Base-by-base conservation (phyloP, 2,797 vertebrate genomes). In the Notolabrus celidotus region DNA sequence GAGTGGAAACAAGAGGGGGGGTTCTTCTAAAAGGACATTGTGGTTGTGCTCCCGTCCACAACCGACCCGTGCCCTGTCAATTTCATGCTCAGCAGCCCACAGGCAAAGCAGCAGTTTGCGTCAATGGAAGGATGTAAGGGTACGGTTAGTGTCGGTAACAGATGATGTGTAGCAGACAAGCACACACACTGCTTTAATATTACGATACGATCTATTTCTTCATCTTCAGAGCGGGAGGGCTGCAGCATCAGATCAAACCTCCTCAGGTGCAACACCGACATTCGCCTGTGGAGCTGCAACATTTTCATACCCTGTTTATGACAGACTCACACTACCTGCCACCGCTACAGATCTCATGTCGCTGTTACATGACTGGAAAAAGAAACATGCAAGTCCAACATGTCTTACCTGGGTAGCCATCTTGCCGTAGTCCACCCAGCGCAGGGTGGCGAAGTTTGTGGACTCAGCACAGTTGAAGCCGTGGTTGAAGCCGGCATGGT, bases 391-490 rank as follows among this genome's bases (percentile, higher is more conserved):
- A 6, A 10, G 11, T 14, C 15, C 5, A 11, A 38, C 16, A 19
- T 7, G 2, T 53, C 94, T 86, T 80, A 98, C 98, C 90, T 96
- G 96, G 0, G 96, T 96, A 17, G 97, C 97, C 94, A 98, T 98
- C 81, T 99, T 99, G 34, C 98, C 98, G 0, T 99, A 99, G 79
- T 99, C 97, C 0, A 99, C 95, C 98, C 98, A 99, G 45, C 97
- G 95, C 66, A 99, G 88, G 0, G 97, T 99, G 74, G 98, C 98
- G 0, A 99, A 99, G 90, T 99, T 99, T 61, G 98, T 99, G 15
- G 98, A 99, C 74, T 99, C 98, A 0, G 98, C 97, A 0, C 98
- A 99, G 93, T 99, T 99, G 95, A 99, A 99, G 41, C 98, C 97
- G 0, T 99, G 98, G 45, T 99, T 99, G 91, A 99, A 99, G 41